Conservation (phyloP, 2,888 invertebrate genomes). For the Drosophila picticornis region DNA sequence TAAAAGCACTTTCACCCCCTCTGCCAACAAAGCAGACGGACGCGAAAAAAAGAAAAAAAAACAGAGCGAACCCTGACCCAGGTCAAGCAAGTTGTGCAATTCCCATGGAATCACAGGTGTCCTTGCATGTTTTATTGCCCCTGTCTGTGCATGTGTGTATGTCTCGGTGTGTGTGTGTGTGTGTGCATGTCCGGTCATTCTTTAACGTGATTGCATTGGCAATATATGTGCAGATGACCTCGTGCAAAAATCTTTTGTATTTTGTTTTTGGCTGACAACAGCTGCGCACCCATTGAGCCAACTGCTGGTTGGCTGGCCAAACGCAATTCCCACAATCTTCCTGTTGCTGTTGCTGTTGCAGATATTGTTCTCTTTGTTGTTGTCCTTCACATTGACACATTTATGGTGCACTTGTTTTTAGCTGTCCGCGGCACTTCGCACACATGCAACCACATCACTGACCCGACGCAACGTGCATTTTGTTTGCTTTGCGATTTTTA, state of each 20-base stretch:
- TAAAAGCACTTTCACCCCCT: slow-evolving; percentile 59
- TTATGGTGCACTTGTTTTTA: slow-evolving; percentile 38
- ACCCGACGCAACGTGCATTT: slow-evolving; percentile 56
- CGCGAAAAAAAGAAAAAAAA: slow-evolving; percentile 13
- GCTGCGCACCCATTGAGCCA: slow-evolving; percentile 40
- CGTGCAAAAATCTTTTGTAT: slow-evolving; percentile 9
- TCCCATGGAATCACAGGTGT: slow-evolving; percentile 48
- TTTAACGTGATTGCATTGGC: slow-evolving; percentile 58
- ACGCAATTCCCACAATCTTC: slow-evolving; percentile 29
- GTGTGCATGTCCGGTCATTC: slow-evolving; percentile 70
- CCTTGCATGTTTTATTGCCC: slow-evolving; percentile 24
- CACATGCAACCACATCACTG: slow-evolving; percentile 50
- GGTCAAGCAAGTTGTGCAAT: slow-evolving; percentile 55
- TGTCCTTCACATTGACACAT: slow-evolving; percentile 76
- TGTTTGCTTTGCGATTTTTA: background rate
- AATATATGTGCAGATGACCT: slow-evolving; percentile 47
- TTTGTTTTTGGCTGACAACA: slow-evolving; percentile 29
- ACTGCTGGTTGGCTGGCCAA: slow-evolving; percentile 42
- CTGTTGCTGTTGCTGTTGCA: background rate
- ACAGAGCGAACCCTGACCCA: slow-evolving; percentile 61
- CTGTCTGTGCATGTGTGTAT: background rate
- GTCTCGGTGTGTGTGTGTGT: slow-evolving; percentile 9
- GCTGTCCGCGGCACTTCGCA: slow-evolving; percentile 41
- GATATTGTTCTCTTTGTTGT: slow-evolving; percentile 10
- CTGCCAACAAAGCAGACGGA: slow-evolving; percentile 17